Conservation (phyloP, 2,888 invertebrate genomes). For the Capitulum mitella region DNA sequence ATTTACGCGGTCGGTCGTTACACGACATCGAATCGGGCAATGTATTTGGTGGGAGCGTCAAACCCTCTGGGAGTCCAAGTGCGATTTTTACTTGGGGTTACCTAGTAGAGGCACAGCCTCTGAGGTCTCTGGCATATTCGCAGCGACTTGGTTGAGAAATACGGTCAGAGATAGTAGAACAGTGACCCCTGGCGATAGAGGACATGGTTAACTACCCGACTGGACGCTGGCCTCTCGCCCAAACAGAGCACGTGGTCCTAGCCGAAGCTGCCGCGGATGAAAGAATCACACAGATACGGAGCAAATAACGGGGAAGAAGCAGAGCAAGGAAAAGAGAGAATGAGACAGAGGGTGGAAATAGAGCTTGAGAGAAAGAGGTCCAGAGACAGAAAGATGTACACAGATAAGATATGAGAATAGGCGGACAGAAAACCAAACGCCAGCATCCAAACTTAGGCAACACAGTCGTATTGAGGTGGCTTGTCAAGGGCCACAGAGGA, state of each 20-base stretch:
- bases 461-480: too few relatives aligned
- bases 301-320: neutral
- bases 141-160: slow-evolving; percentile 96
- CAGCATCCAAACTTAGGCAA: too few relatives aligned
- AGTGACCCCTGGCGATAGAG: slow-evolving; percentile 69
- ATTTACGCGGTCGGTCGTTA: neutral
- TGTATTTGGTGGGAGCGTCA: neutral
- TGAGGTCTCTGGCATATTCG: slow-evolving; percentile 96
- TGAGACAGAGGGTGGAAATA: slow-evolving; percentile 45
- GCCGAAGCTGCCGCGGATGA: slow-evolving; percentile 39
- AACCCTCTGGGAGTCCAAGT: neutral
- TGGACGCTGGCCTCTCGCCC: neutral
- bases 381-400: too few relatives aligned
- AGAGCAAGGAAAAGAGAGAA: neutral
- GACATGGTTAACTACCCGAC: slow-evolving; percentile 30
- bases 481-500: slow-evolving; percentile 41
- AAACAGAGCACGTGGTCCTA: neutral
- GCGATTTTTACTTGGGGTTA: slow-evolving; percentile 38
- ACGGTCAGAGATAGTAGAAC: slow-evolving; percentile 95
- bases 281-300: neutral
- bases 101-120: slow-evolving; percentile 83
- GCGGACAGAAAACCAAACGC: too few relatives aligned
- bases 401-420: too few relatives aligned
- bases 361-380: slow-evolving; percentile 42
- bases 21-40: neutral